These are phyloP conservation scores for Thunnus thynnus DNA, from an alignment of 2,113 vertebrate species.

Conservation along the genomic window DNA sequence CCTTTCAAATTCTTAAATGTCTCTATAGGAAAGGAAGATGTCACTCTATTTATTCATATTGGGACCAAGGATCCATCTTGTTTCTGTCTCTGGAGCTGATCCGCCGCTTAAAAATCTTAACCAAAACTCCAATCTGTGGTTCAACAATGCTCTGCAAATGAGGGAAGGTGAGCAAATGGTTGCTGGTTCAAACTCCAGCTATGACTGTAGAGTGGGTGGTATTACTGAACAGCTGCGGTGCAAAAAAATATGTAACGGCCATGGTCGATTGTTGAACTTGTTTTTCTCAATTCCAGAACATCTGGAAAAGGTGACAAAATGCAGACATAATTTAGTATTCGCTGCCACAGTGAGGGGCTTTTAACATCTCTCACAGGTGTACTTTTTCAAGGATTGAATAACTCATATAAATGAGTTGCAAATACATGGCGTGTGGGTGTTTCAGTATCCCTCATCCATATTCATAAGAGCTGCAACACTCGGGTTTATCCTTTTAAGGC, in stretches of 20 bases:
- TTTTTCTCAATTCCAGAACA: constrained; percentile 15
- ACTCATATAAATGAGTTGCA: constrained; percentile 51
- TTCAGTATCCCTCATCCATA: constrained; percentile 68
- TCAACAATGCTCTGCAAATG: neutral
- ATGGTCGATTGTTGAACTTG: neutral
- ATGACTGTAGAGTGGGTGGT: neutral
- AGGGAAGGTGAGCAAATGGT: neutral
- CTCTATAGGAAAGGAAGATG: neutral
- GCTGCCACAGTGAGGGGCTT: neutral
- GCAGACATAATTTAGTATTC: neutral
- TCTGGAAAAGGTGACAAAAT: constrained; percentile 24
- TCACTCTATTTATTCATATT: neutral
- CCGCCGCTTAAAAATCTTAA: neutral
- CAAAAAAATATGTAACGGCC: neutral
- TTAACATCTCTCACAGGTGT: constrained; percentile 46
- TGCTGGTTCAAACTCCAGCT: constrained; percentile 11
- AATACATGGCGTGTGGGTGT: constrained; percentile 59
- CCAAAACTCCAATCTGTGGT: neutral
- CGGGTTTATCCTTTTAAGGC: constrained; percentile 55
- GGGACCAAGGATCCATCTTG: no score
- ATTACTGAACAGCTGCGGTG: constrained; percentile 8
- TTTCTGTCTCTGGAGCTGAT: neutral
- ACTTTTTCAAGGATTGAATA: constrained; percentile 38
- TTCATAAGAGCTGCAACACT: constrained; percentile 52
- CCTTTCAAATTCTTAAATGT: neutral